phyloP scores from a whole-genome alignment of 2,113 vertebrate species.

The Antechinus stuartii region DNA sequence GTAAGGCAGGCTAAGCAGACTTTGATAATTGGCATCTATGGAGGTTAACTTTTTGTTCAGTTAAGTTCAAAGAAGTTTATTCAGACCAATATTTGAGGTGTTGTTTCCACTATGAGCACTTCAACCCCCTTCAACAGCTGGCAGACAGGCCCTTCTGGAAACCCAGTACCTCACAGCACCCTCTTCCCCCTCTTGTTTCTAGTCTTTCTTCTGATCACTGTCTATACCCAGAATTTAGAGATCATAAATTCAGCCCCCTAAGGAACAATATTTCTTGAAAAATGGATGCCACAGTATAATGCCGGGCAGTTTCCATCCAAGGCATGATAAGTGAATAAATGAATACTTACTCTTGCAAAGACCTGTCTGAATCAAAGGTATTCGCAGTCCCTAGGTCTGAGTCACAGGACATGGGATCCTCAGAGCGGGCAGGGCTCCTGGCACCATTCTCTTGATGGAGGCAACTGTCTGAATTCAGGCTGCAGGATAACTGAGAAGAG shows the following conservation, averaged over 20 bases:
- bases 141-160: background rate
- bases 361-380: slow-evolving; percentile 78
- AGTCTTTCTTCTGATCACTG: background rate
- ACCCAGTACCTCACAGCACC: background rate
- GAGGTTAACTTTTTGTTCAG: background rate
- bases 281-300: background rate
- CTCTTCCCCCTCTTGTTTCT: background rate
- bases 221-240: background rate
- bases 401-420: slow-evolving; percentile 87
- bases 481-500: slow-evolving; percentile 95
- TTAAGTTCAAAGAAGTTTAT: background rate
- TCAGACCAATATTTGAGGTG: background rate
- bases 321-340: background rate
- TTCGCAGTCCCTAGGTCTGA: slow-evolving; percentile 79
- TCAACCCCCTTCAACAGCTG: background rate
- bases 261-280: background rate
- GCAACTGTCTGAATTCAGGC: slow-evolving; percentile 92
- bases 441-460: slow-evolving; percentile 83
- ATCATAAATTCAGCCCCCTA: background rate
- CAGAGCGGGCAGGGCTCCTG: slow-evolving; percentile 81
- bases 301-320: background rate
- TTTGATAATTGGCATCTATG: background rate
- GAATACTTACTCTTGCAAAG: slow-evolving; percentile 89
- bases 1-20: background rate
- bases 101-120: background rate